These are phyloP conservation scores for Chauna torquata DNA, from an alignment of 2,113 vertebrate genomes.

Conservation along the genomic window DNA sequence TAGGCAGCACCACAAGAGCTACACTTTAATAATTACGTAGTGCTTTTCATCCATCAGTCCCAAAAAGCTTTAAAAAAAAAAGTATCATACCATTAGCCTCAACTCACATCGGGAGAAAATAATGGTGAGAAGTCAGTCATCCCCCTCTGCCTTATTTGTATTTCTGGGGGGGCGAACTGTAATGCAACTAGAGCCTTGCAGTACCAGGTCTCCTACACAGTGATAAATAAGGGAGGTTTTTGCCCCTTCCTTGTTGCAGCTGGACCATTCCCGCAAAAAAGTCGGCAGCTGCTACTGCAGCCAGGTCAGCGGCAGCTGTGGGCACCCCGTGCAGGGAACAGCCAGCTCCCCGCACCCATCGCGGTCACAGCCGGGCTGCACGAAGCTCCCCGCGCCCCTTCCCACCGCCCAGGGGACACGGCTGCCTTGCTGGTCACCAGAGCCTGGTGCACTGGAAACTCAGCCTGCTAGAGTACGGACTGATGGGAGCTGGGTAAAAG, in stretches of 20 bases:
- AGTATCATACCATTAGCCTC: neutral
- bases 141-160: neutral
- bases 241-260: neutral
- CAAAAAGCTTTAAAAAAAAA: slow-evolving; percentile 7
- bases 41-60: neutral
- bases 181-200: neutral
- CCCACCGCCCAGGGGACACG: neutral
- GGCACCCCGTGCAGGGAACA: neutral
- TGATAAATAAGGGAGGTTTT: accelerated
- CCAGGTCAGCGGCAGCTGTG: neutral
- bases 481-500: neutral
- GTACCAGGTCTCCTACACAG: neutral
- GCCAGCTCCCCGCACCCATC: neutral
- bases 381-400: accelerated
- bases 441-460: neutral
- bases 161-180: neutral
- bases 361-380: accelerated
- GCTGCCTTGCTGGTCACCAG: neutral
- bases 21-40: slow-evolving; percentile 19
- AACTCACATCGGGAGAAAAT: neutral
- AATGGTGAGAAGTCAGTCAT: neutral
- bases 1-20: slow-evolving; percentile 29
- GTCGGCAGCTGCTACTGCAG: neutral
- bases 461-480: neutral
- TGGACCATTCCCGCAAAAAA: neutral